Percentiles rank a stretch among this genome's conserved stretches.
phyloP scores from a whole-genome alignment of 2,797 vertebrate species.

The Sus cebifrons region DNA sequence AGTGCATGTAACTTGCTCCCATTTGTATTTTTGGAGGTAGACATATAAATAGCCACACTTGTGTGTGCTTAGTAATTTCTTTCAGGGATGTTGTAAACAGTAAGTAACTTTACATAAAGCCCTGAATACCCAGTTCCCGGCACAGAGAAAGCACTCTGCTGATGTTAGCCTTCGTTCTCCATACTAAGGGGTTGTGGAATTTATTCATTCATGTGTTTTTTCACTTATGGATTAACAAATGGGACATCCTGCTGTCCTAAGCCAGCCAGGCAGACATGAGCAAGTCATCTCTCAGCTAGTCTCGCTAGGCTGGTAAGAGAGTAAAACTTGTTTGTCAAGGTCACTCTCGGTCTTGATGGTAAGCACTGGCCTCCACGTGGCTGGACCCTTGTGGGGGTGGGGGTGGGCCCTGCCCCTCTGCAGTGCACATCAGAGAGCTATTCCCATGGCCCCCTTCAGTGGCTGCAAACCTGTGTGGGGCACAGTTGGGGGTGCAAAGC shows the following conservation, averaged over 20 bases:
- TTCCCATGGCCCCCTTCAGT: neutral
- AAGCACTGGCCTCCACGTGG: neutral
- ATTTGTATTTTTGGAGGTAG: neutral
- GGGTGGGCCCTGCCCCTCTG: neutral
- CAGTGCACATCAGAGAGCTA: neutral
- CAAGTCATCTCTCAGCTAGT: neutral
- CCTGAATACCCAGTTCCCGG: neutral
- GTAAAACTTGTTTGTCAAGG: conserved; percentile 26
- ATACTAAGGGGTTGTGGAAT: neutral
- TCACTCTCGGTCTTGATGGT: neutral
- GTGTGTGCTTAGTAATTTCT: neutral
- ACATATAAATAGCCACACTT: neutral
- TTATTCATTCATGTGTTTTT: neutral
- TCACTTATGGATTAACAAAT: neutral
- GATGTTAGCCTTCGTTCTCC: conserved; percentile 14
- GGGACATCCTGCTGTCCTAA: neutral
- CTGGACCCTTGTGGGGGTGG: neutral
- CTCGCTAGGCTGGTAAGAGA: neutral
- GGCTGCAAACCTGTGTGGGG: neutral
- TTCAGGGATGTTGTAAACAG: neutral
- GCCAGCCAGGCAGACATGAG: neutral
- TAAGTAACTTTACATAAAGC: conserved; percentile 20
- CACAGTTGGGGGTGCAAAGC: neutral
- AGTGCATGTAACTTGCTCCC: too few species aligned
- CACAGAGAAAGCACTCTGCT: neutral